These are phyloP conservation scores for Nasonia vitripennis DNA, from an alignment of 1,140 invertebrate genomes.

Conservation along the genomic window DNA sequence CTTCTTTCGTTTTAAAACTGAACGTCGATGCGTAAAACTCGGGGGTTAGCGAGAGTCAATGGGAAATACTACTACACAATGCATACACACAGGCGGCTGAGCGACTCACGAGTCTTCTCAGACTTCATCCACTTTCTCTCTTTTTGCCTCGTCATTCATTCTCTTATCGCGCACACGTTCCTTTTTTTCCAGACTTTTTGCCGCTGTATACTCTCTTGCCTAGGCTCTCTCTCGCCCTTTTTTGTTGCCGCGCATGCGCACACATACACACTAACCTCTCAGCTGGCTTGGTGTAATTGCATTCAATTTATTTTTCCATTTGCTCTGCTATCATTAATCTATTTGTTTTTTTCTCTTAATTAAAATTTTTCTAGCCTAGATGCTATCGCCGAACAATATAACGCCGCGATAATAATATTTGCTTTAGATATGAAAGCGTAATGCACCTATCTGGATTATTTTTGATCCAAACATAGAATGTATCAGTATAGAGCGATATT, in stretches of 20 bases:
- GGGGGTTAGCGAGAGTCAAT: background rate
- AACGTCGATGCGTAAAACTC: background rate
- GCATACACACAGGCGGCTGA: background rate
- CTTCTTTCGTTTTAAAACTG: slow-evolving; percentile 23
- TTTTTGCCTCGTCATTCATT: slow-evolving; percentile 47
- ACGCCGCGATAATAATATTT: background rate
- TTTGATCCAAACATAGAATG: background rate
- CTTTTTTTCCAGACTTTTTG: slow-evolving; percentile 39
- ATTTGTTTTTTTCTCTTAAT: slow-evolving; percentile 20
- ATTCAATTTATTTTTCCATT: slow-evolving; percentile 46
- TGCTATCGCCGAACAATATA: background rate
- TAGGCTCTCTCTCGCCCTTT: background rate
- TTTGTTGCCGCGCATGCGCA: background rate
- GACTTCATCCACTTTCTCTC: slow-evolving; percentile 45
- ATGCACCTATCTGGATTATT: background rate
- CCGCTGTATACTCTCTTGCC: background rate
- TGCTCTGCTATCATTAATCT: slow-evolving; percentile 8
- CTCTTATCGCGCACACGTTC: slow-evolving; percentile 43
- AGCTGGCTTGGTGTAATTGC: slow-evolving; percentile 30
- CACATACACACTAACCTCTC: background rate
- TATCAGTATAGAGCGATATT: no score
- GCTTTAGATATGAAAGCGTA: background rate
- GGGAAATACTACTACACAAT: background rate
- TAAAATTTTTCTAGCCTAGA: background rate
- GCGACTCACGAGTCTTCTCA: slow-evolving; percentile 27